Evolutionary conservation across 2,797 vertebrate genomes (phyloP), one percentile per base, ranked within the genome.

Genomic region (Vespertilio murinus): DNA sequence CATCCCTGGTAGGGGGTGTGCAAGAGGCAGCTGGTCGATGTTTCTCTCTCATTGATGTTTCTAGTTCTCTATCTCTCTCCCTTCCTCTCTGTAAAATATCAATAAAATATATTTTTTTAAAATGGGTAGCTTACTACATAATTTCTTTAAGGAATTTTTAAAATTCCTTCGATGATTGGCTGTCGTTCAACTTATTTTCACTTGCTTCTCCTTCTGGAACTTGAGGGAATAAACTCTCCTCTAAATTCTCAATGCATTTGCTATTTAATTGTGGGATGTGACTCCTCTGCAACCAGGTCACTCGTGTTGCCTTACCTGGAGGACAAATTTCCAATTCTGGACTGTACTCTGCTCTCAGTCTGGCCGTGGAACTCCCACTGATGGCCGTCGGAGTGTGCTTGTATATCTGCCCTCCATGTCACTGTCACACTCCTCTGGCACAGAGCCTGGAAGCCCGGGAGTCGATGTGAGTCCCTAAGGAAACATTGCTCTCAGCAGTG

Each of bases 381-480:
- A 84, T 14, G 45, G 85, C 47, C 5, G 13, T 33, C 1, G 11
- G 77, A 73, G 81, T 30, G 12, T 38, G 56, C 69, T 49, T 74
- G 45, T 33, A 4, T 40, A 38, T 79, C 11, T 79, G 65, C 71
- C 96, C 97, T 87, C 81, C 20, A 85, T 73, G 90, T 89, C 85
- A 71, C 93, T 96, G 81, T 89, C 77, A 61, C 47, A 77, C 80
- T 94, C 12, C 82, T 92, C 65, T 88, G 89, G 85, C 91, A 79
- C 52, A 22, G 16, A 94, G 77, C 81, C 89, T 90, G 56, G 67
- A 96, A 94, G 80, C 71, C 65, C 4, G 54, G 95, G 61, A 59
- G 40, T 18, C 56, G 71, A 77, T 47, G n/a, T 69, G 61, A 95
- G 78, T 91, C 93, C 94, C 93, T 80, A 90, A 96, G 96, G 96